Base-by-base conservation (phyloP, 2,797 vertebrate species). In the Sparidentex hasta region DNA sequence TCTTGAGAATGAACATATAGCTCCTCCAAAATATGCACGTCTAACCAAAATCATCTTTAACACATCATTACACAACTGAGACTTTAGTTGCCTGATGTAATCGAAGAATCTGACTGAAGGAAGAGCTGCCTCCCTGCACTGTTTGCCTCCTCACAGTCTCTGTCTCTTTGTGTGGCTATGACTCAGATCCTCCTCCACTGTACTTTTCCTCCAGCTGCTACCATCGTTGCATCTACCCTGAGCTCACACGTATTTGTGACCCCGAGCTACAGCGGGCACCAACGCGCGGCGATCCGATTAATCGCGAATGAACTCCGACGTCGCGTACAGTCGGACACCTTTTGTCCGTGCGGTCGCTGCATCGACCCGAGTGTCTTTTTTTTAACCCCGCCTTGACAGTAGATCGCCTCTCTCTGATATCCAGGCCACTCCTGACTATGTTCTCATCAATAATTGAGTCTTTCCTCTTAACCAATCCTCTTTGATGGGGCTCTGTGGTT, bases 401-500 rank as follows among this genome's bases (percentile, higher is more conserved):
- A 66, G 66, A 77, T 57, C 3, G 9, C 59, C 71, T 75, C 65
- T 54, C 56, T 52, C 69, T 82, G 71, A 82, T 89, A 86, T 82
- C 73, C 76, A 74, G 65, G 65, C 72, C 82, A 69, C 78, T 84
- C 80, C 63, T 57, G 64, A 80, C 84, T 87, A 69, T 54, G 74
- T 83, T 71, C 71, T 83, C 85, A 93, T 94, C 58, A 82, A 93
- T 92, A 87, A 91, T 93, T 90, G 43, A 92, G 47, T 14, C 7
- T 1, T 47, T 73, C 66, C 83, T 86, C 83, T 86, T 87, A 77
- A 85, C 71, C 83, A 80, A 17, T 73, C 64, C 56, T 55, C 80
- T 86, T 78, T 85, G 83, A 86, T 76, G 73, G 85, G 76, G 23
- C 57, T 29, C 57, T 61, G 77, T 83, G 84, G 89, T 92, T 88